Evolutionary conservation across 2,113 vertebrate genomes (phyloP).

Genomic region (Tilapia sparmanii): DNA sequence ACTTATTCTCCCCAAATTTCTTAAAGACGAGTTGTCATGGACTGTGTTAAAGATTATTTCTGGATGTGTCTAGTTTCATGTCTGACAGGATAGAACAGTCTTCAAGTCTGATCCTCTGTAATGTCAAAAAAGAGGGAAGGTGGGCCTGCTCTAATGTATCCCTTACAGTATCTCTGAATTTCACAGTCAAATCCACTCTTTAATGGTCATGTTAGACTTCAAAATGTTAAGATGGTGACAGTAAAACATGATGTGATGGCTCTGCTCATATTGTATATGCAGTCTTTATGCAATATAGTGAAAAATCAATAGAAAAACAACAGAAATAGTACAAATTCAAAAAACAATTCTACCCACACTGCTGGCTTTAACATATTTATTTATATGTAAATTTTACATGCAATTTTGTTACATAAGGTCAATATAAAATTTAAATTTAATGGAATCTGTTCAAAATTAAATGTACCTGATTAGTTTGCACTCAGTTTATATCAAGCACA

Average conservation of each 20-base stretch:
- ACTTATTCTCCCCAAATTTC: not conserved
- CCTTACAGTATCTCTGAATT: not conserved
- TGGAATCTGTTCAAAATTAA: not conserved
- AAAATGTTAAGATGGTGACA: not conserved
- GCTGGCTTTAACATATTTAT: not conserved
- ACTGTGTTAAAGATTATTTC: not conserved
- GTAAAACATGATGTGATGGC: not conserved
- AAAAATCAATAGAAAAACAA: not conserved
- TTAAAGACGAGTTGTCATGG: not conserved
- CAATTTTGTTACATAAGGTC: not conserved
- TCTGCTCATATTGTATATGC: not conserved
- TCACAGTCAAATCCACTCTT: not conserved
- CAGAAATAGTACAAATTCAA: not conserved
- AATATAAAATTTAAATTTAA: not conserved
- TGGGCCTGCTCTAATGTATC: not conserved
- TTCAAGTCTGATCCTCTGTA: not conserved
- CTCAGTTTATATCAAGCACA: not conserved
- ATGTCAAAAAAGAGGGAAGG: not conserved
- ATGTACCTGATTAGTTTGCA: not conserved
- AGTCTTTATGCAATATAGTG: not conserved
- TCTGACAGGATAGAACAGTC: not conserved
- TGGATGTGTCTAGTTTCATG: not conserved
- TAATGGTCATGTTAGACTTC: not conserved
- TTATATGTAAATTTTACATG: not conserved
- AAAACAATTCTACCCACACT: not conserved